phyloP scores from a whole-genome alignment of 2,113 vertebrate species.

The Zonotrichia leucophrys region DNA sequence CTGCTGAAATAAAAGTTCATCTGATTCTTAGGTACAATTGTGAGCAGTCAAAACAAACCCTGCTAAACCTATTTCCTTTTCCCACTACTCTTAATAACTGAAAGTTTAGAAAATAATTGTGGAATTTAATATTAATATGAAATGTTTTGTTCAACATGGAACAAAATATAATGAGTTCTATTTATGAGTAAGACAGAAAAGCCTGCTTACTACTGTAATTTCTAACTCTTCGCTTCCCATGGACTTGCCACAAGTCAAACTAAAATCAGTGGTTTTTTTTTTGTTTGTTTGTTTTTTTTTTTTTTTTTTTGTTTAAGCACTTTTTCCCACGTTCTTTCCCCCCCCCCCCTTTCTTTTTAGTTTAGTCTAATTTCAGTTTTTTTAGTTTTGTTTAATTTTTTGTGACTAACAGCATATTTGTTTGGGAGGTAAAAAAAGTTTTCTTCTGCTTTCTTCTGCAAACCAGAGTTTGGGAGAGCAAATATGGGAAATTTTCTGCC shows the following conservation, averaged over 20 bases:
- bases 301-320: not conserved
- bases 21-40: not conserved
- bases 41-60: not conserved
- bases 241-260: not conserved
- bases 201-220: not conserved
- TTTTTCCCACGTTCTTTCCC: not conserved
- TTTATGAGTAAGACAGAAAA: not conserved
- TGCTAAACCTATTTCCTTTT: not conserved
- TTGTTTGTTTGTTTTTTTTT: too few relatives aligned
- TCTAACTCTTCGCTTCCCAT: not conserved
- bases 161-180: not conserved
- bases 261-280: not conserved
- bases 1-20: not conserved
- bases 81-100: not conserved
- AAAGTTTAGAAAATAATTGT: not conserved
- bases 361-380: not conserved
- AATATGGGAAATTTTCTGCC: not conserved
- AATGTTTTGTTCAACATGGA: not conserved
- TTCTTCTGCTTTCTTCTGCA: not conserved
- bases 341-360: accelerated
- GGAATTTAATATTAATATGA: not conserved
- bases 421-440: not conserved
- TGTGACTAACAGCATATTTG: not conserved
- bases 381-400: not conserved
- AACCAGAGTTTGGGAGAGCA: not conserved